These are phyloP conservation scores for Mechanitis messenoides DNA, from an alignment of 2,888 invertebrate species.

Conservation along the genomic window DNA sequence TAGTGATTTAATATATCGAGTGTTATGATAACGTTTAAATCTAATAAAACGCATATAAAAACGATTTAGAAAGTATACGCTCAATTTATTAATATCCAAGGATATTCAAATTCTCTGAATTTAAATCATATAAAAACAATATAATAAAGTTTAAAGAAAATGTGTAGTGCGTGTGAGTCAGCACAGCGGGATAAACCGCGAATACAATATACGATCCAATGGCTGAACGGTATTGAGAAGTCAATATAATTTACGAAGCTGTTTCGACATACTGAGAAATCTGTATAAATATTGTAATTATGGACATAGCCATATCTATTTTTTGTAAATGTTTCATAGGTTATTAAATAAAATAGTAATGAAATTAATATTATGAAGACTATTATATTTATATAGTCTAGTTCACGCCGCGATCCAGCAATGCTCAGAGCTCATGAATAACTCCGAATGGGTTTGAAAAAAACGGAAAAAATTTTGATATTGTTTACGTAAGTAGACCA, in stretches of 20 bases:
- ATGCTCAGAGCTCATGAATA: too few relatives aligned
- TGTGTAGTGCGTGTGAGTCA: slow-evolving; percentile 27
- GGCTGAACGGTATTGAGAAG: slow-evolving; percentile 31
- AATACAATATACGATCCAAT: slow-evolving; percentile 29
- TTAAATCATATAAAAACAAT: slow-evolving; percentile 18
- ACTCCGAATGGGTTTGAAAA: too few relatives aligned
- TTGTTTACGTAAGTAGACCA: too few relatives aligned
- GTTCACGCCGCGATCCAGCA: too few relatives aligned
- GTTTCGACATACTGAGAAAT: slow-evolving; percentile 18
- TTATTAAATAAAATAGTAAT: not conserved
- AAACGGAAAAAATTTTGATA: too few relatives aligned
- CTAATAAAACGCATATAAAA: too few relatives aligned
- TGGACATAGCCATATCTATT: not conserved
- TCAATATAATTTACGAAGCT: slow-evolving; percentile 30
- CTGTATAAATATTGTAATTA: slow-evolving; percentile 22
- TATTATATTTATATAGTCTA: too few relatives aligned
- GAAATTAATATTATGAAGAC: too few relatives aligned
- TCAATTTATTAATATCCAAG: too few relatives aligned
- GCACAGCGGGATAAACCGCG: slow-evolving; percentile 27
- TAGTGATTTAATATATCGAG: too few relatives aligned
- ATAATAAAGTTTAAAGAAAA: slow-evolving; percentile 23
- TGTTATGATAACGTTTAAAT: too few relatives aligned
- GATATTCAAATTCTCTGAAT: not conserved
- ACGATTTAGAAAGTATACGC: too few relatives aligned
- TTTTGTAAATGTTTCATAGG: not conserved